A percentile compares a stretch with the other conserved stretches of the same genome.
These are phyloP conservation scores for Latrodectus hesperus DNA, from an alignment of 2,888 invertebrate genomes.

Conservation along the genomic window DNA sequence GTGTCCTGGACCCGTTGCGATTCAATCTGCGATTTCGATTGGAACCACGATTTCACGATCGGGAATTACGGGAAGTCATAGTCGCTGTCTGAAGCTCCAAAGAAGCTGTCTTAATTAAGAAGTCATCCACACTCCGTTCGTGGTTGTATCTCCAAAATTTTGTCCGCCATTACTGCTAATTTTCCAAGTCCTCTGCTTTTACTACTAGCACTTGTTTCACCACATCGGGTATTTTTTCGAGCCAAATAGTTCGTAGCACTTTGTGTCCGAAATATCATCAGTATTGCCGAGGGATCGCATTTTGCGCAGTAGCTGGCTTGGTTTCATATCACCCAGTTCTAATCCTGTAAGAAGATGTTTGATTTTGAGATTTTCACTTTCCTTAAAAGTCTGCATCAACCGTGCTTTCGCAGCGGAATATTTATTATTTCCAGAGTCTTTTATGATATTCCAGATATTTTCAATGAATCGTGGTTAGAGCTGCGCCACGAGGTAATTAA, in stretches of 20 bases:
- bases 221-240: background rate
- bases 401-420: too few species aligned
- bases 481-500: conserved; percentile 12
- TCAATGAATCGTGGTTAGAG: background rate
- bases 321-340: background rate
- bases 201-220: too few species aligned
- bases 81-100: too few species aligned
- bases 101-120: too few species aligned
- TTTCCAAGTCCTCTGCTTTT: too few species aligned
- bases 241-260: background rate
- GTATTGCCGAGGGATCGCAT: conserved; percentile 5
- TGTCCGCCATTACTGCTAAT: too few species aligned
- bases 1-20: too few species aligned
- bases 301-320: conserved; percentile 9
- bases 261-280: background rate
- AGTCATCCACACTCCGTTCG: too few species aligned
- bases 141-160: too few species aligned
- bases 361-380: background rate
- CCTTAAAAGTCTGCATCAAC: background rate
- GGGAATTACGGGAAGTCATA: too few species aligned
- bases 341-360: background rate
- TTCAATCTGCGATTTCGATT: too few species aligned
- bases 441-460: conserved; percentile 7
- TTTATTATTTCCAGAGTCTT: background rate
- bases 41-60: too few species aligned